A percentile compares a stretch with the other conserved stretches of the same genome.
Evolutionary conservation across 2,797 vertebrate genomes (phyloP).

Genomic region (Cephalopachus bancanus): DNA sequence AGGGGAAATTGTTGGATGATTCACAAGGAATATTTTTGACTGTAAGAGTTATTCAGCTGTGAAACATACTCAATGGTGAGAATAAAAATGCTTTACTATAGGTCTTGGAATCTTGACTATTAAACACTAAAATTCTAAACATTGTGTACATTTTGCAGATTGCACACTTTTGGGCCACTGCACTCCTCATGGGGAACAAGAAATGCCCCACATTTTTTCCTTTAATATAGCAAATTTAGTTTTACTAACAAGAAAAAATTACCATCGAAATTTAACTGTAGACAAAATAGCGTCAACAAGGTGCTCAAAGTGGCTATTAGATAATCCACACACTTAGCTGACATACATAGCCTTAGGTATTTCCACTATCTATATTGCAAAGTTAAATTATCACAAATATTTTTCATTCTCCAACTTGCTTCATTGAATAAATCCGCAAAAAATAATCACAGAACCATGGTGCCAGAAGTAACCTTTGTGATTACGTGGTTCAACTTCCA

Average conservation of each 20-base stretch:
- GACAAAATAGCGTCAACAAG: background rate
- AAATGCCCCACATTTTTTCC: constrained; percentile 1
- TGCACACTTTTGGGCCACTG: background rate
- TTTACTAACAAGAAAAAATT: constrained; percentile 53
- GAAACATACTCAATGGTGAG: background rate
- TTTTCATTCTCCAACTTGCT: constrained; percentile 12
- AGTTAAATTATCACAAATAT: background rate
- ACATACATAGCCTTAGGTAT: background rate
- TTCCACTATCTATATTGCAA: background rate
- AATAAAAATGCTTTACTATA: background rate
- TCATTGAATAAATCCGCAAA: constrained; percentile 11
- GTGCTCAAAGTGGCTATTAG: background rate
- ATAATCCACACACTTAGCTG: background rate
- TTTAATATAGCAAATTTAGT: background rate
- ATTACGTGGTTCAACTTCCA: background rate
- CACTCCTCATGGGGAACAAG: background rate
- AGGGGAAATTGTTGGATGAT: constrained; percentile 7
- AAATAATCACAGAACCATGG: constrained; percentile 9
- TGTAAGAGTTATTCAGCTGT: background rate
- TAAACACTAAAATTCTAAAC: constrained; percentile 40
- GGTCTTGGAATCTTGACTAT: background rate
- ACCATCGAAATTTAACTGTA: background rate
- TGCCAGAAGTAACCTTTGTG: background rate
- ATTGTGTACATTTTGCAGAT: background rate
- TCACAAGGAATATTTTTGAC: background rate